Conservation (phyloP, 35 echinoderm and acorn worm genomes). For the Heliocidaris tuberculata region DNA sequence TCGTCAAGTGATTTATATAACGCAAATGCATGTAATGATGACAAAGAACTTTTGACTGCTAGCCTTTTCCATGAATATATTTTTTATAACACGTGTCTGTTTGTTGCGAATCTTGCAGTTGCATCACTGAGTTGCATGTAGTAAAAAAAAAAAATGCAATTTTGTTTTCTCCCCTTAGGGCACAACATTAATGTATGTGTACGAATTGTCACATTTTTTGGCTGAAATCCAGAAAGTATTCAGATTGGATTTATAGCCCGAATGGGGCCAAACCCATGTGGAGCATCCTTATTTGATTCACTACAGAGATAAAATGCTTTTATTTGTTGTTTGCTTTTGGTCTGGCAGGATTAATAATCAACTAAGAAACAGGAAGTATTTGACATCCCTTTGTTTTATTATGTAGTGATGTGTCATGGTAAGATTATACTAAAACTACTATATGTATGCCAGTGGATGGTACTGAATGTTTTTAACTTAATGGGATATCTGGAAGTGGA, state of each 20-base stretch:
- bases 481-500: too few relatives aligned
- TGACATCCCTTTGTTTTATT: constrained; percentile 16
- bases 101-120: background rate
- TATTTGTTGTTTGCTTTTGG: background rate
- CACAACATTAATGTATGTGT: background rate
- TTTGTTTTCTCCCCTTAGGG: background rate
- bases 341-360: constrained; percentile 37
- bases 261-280: background rate
- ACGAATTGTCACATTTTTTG: background rate
- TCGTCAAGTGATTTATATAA: background rate
- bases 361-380: constrained; percentile 16
- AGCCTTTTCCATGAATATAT: background rate
- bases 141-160: background rate
- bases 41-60: background rate
- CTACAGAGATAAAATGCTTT: background rate
- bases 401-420: background rate
- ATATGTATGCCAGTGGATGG: background rate
- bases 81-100: background rate
- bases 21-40: background rate
- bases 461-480: too few relatives aligned
- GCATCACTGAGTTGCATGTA: too few relatives aligned
- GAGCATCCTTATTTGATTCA: background rate
- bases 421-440: background rate
- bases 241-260: background rate
- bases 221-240: background rate